Evolutionary conservation across 2,113 vertebrate genomes (phyloP).

Genomic region (Amphiprion ocellaris): DNA sequence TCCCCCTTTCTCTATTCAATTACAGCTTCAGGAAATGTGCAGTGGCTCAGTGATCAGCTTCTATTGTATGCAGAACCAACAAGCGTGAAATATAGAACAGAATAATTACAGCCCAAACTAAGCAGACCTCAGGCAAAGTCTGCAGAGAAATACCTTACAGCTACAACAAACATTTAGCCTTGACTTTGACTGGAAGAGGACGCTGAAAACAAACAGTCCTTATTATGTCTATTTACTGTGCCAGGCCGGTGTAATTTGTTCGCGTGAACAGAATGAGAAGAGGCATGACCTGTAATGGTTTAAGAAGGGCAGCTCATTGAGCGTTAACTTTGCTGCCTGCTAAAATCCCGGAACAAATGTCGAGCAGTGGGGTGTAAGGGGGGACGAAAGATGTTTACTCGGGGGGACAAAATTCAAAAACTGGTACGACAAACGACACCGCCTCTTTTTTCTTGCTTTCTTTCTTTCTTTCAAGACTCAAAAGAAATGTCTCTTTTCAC

Average conservation of each 20-base stretch:
- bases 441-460: background rate
- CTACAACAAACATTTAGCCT: conserved; percentile 59
- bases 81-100: conserved; percentile 72
- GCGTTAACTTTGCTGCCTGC: conserved; percentile 37
- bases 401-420: conserved; percentile 31
- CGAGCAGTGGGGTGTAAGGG: conserved; percentile 2
- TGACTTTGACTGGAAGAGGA: conserved; percentile 64
- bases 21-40: conserved; percentile 63
- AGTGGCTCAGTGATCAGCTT: conserved; percentile 60
- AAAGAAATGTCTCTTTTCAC: conserved; percentile 63
- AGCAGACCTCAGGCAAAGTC: conserved; percentile 61
- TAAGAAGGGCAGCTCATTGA: conserved; percentile 64
- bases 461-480: conserved; percentile 26
- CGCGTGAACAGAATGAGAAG: conserved; percentile 64
- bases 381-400: conserved; percentile 48
- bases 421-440: conserved; percentile 40
- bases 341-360: conserved; percentile 53
- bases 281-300: conserved; percentile 63
- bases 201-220: conserved; percentile 61
- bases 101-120: conserved; percentile 71
- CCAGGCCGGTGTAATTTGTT: conserved; percentile 64
- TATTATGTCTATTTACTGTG: conserved; percentile 70
- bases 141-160: conserved; percentile 63
- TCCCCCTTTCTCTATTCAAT: conserved; percentile 43
- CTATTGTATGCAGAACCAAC: conserved; percentile 71